Base-by-base conservation (phyloP, 53 echinoderm and acorn worm genomes). In the Apostichopus leukothele region DNA sequence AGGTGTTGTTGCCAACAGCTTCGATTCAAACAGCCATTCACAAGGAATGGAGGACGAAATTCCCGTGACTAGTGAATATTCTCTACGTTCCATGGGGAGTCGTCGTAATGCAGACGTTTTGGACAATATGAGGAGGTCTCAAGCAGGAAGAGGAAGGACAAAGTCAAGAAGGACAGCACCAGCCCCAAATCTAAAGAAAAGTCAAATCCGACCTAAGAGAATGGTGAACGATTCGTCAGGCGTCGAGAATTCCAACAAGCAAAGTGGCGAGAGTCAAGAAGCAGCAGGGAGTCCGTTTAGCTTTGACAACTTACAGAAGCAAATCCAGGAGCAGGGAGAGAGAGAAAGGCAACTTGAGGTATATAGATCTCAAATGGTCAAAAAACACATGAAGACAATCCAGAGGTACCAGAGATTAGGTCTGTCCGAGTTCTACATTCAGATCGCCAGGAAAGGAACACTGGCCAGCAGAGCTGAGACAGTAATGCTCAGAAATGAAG, bases 391-490 rank as follows among this genome's bases (percentile, higher is more conserved):
- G 14, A 81, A 51, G 19, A 23, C 54, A 22, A 10, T 81, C 16
- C 11, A 81, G 18, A 54, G 19, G 0, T 57, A 59, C 21, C 21
- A 54, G 55, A 54, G n/a, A 20, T 51, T 81, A 7, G 81, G 81
- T 18, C 51, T 81, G 60, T 53, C 81, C 20, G 9, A 57, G 13
- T 9, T 4, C 1, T 81, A 50, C 59, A 81, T 81, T 21, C 55
- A 81, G 23, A 81, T 81, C 55, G 81, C 59, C 12, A 19, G 59
- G 13, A 51, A 81, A 52, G 22, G 55, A 51, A 81, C 13, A 81
- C 5, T 54, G 13, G 81, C 81, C 18, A 54, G 53, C 22, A 81
- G 55, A 59, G 5, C 18, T 9, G 81, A 81, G 22, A 51, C 19
- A 0, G 7, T 19, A n/a, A 59, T 22, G 22, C 53, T 78, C 9